Evolutionary conservation across 2,888 invertebrate species (phyloP), one percentile per base, ranked within the genome.

Genomic region (Dicranocentrus wangi): DNA sequence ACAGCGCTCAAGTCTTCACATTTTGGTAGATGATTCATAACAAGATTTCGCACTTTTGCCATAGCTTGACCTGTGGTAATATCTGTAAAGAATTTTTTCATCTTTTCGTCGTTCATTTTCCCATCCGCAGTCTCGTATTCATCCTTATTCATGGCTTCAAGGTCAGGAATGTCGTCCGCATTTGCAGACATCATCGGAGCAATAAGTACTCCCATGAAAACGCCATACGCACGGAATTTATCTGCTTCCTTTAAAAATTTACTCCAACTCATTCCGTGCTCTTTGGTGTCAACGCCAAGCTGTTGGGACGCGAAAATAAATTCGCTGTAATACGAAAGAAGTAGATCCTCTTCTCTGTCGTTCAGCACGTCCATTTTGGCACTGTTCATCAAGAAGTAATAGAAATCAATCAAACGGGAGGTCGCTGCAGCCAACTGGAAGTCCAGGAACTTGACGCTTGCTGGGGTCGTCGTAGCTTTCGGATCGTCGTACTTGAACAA

Each of bases 121-220:
- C 71, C 75, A 10, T 77, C 72, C 13, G 39, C 60, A 19, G 76
- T 65, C 28, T 27, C 60, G 17, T 70, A 55, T 28, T 82, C 83
- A 10, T 82, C 72, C 15, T 70, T 47, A 10, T 60, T 81, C 25
- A 84, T 75, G 0, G 39, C 55, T 5, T 87, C 87, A 83, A 86
- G 81, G 21, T 86, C 87, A 0, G 85, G 85, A 17, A 86, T 81
- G 68, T 85, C 84, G 1, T 51, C 21, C 58, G 82, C 28, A 2
- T 81, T 75, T 10, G 83, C 82, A 13, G 63, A 32, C 13, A 84
- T 17, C 61, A 84, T 82, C 2, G 84, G 85, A 17, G 85, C 84
- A 0, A 85, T 60, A 73, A 85, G 81, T 51, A 72, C 42, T 1
- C 84, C 87, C 82, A 83, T 82, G 8, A 79, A 53, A 0, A 86